Evolutionary conservation across 1,140 invertebrate genomes (phyloP).

Genomic region (Drosophila athabasca): DNA sequence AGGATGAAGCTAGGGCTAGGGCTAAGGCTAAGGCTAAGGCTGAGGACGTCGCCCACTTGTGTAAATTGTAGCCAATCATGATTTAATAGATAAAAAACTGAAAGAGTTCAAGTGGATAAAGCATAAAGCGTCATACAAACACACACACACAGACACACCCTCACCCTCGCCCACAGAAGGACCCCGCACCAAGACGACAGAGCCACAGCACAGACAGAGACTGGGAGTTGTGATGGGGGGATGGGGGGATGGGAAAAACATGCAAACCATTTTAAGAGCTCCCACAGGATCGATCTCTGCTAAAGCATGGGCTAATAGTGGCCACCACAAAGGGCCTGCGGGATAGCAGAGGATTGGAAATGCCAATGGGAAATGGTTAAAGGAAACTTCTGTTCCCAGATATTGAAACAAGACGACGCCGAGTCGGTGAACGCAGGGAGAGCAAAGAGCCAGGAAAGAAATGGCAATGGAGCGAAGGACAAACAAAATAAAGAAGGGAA

Average conservation of each 20-base stretch:
- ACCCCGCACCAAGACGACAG: neutral
- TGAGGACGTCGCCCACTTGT: constrained; percentile 60
- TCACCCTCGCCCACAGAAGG: neutral
- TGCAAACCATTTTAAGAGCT: constrained; percentile 68
- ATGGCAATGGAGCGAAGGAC: constrained; percentile 10
- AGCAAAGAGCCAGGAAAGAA: neutral
- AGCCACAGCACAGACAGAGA: neutral
- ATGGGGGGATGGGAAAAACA: constrained; percentile 3
- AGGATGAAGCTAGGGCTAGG: constrained; percentile 6
- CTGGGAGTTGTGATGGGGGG: neutral
- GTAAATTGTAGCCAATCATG: constrained; percentile 81
- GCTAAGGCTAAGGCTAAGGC: neutral
- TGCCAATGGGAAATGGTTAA: constrained; percentile 39
- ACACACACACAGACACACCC: constrained; percentile 22
- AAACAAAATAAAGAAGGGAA: constrained; percentile 17
- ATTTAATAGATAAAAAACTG: constrained; percentile 80
- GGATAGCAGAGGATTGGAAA: neutral
- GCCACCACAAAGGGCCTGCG: constrained; percentile 28
- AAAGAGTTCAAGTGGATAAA: constrained; percentile 80
- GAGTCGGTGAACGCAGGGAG: neutral
- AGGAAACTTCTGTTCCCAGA: constrained; percentile 42
- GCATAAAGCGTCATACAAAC: constrained; percentile 74
- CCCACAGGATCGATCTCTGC: constrained; percentile 73
- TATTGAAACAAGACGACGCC: constrained; percentile 48
- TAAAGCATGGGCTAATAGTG: constrained; percentile 69